Percentiles rank a stretch among this genome's conserved stretches.
phyloP scores from a whole-genome alignment of 2,113 vertebrate genomes.

The Puntigrus tetrazona region DNA sequence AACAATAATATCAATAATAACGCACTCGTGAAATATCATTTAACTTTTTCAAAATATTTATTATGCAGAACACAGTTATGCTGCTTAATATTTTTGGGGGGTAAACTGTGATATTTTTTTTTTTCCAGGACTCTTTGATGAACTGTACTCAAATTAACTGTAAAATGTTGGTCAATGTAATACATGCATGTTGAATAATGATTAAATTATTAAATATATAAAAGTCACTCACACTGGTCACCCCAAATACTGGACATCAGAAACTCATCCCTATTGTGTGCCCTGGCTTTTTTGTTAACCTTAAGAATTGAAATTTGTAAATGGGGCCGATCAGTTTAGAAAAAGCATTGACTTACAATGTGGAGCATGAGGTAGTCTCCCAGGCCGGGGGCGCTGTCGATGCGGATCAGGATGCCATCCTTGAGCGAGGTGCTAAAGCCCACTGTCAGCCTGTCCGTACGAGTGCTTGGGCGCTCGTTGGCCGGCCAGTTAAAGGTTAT shows the following conservation, averaged over 20 bases:
- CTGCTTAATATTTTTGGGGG: too few relatives aligned
- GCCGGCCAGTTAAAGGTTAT: conserved; percentile 94
- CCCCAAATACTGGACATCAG: neutral
- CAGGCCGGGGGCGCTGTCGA: conserved; percentile 94
- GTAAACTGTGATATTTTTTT: too few relatives aligned
- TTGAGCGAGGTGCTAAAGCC: conserved; percentile 86
- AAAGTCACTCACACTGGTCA: neutral
- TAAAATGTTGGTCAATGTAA: too few relatives aligned
- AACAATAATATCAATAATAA: too few relatives aligned
- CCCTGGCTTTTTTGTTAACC: neutral
- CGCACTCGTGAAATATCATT: neutral
- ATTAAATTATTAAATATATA: too few relatives aligned
- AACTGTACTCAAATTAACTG: too few relatives aligned
- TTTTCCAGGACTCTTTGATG: too few relatives aligned
- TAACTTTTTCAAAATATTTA: neutral
- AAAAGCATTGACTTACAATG: conserved; percentile 83
- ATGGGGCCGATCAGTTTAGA: neutral
- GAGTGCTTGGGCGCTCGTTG: conserved; percentile 94
- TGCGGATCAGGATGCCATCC: conserved; percentile 93
- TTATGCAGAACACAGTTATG: too few relatives aligned
- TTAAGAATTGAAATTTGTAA: neutral
- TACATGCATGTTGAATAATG: too few relatives aligned
- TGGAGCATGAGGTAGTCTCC: conserved; percentile 97
- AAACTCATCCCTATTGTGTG: neutral
- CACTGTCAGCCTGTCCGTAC: conserved; percentile 90